These are phyloP conservation scores for Babylonia areolata DNA, from an alignment of 1,140 invertebrate genomes.

Conservation along the genomic window DNA sequence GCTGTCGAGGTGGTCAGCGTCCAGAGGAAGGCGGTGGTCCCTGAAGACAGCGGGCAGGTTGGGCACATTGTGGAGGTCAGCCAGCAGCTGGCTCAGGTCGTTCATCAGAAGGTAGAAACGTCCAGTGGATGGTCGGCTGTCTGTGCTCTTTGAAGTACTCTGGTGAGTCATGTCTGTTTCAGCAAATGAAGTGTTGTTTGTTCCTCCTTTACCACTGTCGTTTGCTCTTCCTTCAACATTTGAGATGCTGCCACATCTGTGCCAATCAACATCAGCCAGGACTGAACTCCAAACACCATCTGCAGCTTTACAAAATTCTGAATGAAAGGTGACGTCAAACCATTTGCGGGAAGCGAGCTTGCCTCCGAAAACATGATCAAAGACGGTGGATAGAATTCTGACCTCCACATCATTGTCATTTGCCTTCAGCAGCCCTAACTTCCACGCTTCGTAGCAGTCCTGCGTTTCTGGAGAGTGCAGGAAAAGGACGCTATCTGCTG, in stretches of 20 bases:
- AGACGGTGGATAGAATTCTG: background rate
- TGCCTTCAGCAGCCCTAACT: background rate
- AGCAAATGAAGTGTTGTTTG: background rate
- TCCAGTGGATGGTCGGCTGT: background rate
- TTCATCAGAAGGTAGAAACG: background rate
- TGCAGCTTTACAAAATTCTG: background rate
- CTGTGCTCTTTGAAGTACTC: background rate
- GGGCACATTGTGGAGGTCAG: background rate
- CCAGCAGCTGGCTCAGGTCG: conserved; percentile 5
- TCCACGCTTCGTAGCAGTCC: conserved; percentile 6
- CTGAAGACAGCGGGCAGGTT: background rate
- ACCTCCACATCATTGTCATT: background rate
- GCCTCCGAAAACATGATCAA: background rate
- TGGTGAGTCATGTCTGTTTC: background rate
- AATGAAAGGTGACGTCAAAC: conserved; percentile 5
- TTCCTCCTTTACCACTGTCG: background rate
- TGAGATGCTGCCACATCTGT: background rate
- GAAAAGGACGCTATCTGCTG: background rate
- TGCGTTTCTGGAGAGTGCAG: background rate
- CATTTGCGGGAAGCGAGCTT: background rate
- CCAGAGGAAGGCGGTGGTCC: background rate
- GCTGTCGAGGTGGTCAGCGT: background rate
- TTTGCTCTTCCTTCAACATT: background rate
- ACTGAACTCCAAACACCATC: background rate
- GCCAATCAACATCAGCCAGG: background rate